Base-by-base conservation (phyloP, 2,888 invertebrate species). In the Melieria picta region DNA sequence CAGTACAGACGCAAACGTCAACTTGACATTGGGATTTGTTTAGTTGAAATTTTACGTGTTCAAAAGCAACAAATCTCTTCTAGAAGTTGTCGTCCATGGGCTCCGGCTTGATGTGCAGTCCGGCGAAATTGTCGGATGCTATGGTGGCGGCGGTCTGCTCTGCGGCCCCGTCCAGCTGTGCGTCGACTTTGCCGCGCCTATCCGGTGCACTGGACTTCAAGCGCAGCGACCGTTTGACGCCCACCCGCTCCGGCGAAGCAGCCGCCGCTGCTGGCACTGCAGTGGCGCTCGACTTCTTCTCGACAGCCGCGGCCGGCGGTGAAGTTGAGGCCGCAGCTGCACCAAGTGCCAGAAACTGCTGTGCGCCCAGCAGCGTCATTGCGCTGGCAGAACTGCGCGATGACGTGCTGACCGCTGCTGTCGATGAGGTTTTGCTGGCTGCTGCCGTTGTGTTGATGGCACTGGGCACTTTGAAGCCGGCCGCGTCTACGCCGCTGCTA, bases 121-220 rank as follows among this genome's bases (percentile, higher is more conserved):
- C 72, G 6, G 70, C 72, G 9, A 79, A 82, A 48, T 79, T 75
- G 64, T 82, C 82, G 13, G 80, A 77, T 1, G 78, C 78, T 64
- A 82, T 82, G 11, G 75, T 75, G 66, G 77, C 83, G 1, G 80
- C 78, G 10, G 74, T 80, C 52, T 78, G 72, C 4, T 4, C 50
- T 7, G 6, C 9, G 13, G n/a, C 13, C 11, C 58, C 60, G 16
- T 11, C 9, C 4, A 30, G 30, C 1, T 7, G 10, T 4, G 45
- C 4, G 4, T 9, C 6, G 5, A 11, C 3, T 46, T 48, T 5
- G 4, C n/a, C 11, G 48, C 55, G 42, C 10, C 65, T 55, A 9
- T 61, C 58, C 2, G 47, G 13, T 11, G 10, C 4, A 16, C 2
- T 68, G 5, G 60, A 1, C 10, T 10, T 5, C 7, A 7, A 5